Evolutionary conservation across 2,113 vertebrate genomes (phyloP).

Genomic region (Chaetura pelagica): DNA sequence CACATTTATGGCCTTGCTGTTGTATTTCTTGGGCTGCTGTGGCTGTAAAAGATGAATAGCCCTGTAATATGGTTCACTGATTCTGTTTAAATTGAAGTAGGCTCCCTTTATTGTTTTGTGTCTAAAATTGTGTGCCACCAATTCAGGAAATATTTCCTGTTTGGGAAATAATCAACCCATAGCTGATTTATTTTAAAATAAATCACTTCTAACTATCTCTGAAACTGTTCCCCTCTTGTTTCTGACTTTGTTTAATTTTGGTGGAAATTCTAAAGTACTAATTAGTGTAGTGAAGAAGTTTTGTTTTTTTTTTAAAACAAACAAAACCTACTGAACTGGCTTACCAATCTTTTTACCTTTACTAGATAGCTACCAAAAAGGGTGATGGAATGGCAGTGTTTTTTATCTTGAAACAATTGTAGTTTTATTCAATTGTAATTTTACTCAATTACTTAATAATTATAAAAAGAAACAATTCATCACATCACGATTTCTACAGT

Average conservation of each 20-base stretch:
- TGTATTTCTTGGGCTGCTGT: slow-evolving; percentile 65
- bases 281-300: background rate
- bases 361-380: background rate
- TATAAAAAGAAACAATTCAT: background rate
- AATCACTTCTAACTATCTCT: slow-evolving; percentile 57
- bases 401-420: background rate
- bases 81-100: slow-evolving; percentile 68
- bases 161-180: slow-evolving; percentile 69
- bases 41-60: slow-evolving; percentile 76
- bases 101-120: slow-evolving; percentile 61
- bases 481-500: background rate
- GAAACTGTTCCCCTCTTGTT: background rate
- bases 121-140: slow-evolving; percentile 59
- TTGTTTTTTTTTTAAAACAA: background rate
- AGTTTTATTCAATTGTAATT: background rate
- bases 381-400: background rate
- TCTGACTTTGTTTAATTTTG: background rate
- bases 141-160: slow-evolving; percentile 73
- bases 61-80: slow-evolving; percentile 65
- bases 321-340: background rate
- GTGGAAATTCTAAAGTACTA: background rate
- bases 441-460: no score
- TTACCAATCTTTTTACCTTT: background rate
- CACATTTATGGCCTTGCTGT: slow-evolving; percentile 70
- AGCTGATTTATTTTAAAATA: slow-evolving; percentile 67